Base-by-base conservation (phyloP, 1,140 invertebrate genomes). In the Phthorimaea operculella region DNA sequence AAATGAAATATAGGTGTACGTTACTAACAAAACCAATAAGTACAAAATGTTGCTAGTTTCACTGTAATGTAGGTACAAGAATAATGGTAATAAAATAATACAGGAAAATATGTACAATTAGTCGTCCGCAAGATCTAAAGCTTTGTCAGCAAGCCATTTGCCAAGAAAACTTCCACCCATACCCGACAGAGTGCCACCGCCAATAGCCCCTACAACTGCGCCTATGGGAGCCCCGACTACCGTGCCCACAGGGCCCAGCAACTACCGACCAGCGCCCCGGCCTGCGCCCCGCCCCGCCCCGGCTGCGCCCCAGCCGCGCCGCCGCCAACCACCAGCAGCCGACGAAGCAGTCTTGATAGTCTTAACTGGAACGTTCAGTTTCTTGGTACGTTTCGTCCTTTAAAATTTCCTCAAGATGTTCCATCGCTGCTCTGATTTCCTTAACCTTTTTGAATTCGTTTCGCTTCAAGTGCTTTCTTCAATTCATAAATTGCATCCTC, bases 281-380 rank as follows among this genome's bases (percentile, higher is more conserved):
- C 51, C 51, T 52, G 5, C 28, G 51, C 51, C 51, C 51, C 51
- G 6, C 51, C 51, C 51, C 10, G 51, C 51, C 1, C 51, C 51
- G 51, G 51, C 51, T 4, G 51, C 34, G 12, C 51, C 36, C 51
- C 51, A 8, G 17, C 33, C 51, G 51, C 51, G 5, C 51, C 51
- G 17, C 33, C 51, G 15, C 51, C 51, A 52, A 4, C 51, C 15
- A 14, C 51, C 51, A 14, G 33, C 51, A n/a, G 36, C 51, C 51
- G 51, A 52, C 15, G 51, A 52, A 52, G 36, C 51, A 34, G 51
- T 52, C 33, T 52, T 52, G 33, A 52, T 52, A 52, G 12, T 14
- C 36, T 52, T 52, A 34, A 52, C 51, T 36, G 33, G 33, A 52
- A 52, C 51, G 2, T n/a, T n/a, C n/a, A n/a, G n/a, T 34, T 36